These are phyloP conservation scores for Ageneiosus marmoratus DNA, from an alignment of 2,113 vertebrate species.

Conservation along the genomic window DNA sequence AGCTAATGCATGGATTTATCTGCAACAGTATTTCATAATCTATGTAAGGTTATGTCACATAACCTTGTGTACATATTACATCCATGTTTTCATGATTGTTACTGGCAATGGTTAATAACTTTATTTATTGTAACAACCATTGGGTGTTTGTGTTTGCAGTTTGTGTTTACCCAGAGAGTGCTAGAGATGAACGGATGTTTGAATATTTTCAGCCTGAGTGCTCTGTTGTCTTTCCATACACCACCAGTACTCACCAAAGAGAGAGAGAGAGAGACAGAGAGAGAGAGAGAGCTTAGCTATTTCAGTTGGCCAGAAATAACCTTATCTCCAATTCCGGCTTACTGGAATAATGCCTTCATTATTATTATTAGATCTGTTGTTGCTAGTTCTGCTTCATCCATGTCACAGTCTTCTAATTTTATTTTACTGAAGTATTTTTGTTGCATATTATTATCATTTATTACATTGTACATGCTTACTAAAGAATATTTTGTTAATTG, in stretches of 20 bases:
- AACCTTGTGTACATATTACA: neutral
- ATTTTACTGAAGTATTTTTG: neutral
- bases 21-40: neutral
- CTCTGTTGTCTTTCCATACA: slow-evolving; percentile 15
- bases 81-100: neutral
- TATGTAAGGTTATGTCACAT: neutral
- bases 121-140: neutral
- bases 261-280: no score
- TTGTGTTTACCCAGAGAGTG: slow-evolving; percentile 16
- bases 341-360: neutral
- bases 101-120: neutral
- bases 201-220: slow-evolving; percentile 30
- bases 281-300: neutral
- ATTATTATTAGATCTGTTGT: neutral
- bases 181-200: slow-evolving; percentile 32
- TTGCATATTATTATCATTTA: neutral
- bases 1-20: neutral
- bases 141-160: slow-evolving; percentile 28
- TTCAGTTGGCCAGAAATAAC: slow-evolving; percentile 10
- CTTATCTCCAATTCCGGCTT: slow-evolving; percentile 2
- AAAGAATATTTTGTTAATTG: neutral
- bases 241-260: neutral
- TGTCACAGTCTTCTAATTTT: neutral
- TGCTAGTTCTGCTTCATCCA: neutral
- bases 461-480: neutral